Evolutionary conservation across 2,888 invertebrate genomes (phyloP).

Genomic region (Coenonympha arcania): DNA sequence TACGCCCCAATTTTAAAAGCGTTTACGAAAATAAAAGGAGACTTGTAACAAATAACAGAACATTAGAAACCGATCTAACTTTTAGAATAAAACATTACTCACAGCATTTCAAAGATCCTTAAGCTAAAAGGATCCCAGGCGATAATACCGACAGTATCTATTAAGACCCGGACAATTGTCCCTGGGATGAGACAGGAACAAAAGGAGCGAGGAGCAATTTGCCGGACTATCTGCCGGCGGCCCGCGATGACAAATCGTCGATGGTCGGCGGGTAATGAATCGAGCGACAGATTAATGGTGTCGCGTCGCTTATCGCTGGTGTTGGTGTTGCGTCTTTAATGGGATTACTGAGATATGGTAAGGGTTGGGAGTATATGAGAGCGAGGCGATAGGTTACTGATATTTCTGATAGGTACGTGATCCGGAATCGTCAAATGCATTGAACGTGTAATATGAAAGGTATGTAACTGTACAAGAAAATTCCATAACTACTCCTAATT

Average conservation of each 20-base stretch:
- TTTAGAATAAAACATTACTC: not conserved
- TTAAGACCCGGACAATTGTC: conserved; percentile 16
- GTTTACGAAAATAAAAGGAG: not conserved
- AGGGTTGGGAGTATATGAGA: not conserved
- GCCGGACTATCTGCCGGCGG: conserved; percentile 30
- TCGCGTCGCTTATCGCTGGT: conserved; percentile 53
- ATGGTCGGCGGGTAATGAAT: conserved; percentile 56
- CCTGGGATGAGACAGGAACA: conserved; percentile 9
- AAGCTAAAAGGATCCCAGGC: conserved; percentile 12
- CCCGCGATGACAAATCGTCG: conserved; percentile 60
- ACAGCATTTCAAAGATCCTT: conserved; percentile 3
- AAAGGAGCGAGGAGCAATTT: conserved; percentile 29
- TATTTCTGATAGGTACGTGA: too few species aligned
- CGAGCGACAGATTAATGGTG: conserved; percentile 66
- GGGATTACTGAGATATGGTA: conserved; percentile 48
- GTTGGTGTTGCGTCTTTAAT: conserved; percentile 60
- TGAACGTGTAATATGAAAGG: too few species aligned
- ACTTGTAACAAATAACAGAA: not conserved
- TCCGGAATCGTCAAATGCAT: too few species aligned
- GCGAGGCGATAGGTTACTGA: conserved; percentile 1
- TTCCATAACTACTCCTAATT: too few species aligned
- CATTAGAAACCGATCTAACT: not conserved
- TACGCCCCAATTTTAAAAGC: not conserved
- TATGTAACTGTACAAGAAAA: too few species aligned
- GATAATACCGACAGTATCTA: conserved; percentile 14